Evolutionary conservation across 2,113 vertebrate genomes (phyloP).

Genomic region (Corynorhinus townsendii): DNA sequence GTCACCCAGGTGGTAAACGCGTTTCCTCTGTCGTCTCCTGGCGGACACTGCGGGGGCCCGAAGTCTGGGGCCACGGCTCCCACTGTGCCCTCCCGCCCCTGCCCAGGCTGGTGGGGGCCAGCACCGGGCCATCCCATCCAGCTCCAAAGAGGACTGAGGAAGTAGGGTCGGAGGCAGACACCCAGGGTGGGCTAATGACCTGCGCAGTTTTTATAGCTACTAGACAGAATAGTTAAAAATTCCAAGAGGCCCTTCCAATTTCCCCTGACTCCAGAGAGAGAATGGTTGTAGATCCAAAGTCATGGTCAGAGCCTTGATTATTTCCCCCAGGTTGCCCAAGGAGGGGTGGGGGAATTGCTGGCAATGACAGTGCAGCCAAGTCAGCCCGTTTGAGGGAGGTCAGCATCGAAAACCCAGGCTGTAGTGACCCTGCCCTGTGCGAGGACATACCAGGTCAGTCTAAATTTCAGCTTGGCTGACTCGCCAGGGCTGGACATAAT

Average conservation of each 20-base stretch:
- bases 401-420: background rate
- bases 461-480: background rate
- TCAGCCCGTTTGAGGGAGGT: background rate
- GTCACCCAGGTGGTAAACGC: constrained; percentile 84
- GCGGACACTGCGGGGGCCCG: constrained; percentile 68
- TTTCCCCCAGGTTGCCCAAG: background rate
- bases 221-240: constrained; percentile 65
- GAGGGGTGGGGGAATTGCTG: background rate
- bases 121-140: background rate
- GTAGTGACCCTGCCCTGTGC: background rate
- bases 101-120: background rate
- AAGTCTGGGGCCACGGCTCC: constrained; percentile 61
- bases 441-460: background rate
- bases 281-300: constrained; percentile 37
- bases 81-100: constrained; percentile 36
- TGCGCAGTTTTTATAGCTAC: constrained; percentile 49
- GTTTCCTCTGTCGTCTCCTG: constrained; percentile 79
- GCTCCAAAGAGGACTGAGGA: constrained; percentile 47
- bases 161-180: constrained; percentile 51
- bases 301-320: constrained; percentile 19
- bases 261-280: constrained; percentile 46
- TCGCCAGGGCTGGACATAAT: background rate
- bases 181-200: constrained; percentile 64
- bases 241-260: constrained; percentile 55
- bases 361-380: background rate